Percentiles rank a stretch among this genome's conserved stretches.
phyloP scores from a whole-genome alignment of 92 coral and sea anemone genomes.

The Anthopleura xanthogrammica region DNA sequence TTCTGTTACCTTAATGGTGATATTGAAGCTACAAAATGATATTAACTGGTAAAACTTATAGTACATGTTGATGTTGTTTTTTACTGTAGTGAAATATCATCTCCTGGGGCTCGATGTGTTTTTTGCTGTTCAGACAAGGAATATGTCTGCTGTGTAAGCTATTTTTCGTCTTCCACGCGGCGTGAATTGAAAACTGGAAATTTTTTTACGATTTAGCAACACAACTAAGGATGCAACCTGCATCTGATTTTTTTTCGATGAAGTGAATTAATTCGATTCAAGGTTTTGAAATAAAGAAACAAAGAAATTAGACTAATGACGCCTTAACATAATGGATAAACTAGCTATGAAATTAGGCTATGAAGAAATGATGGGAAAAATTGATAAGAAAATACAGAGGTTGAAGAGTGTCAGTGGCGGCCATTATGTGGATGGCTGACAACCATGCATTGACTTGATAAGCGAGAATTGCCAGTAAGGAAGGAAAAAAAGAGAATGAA shows the following conservation, averaged over 20 bases:
- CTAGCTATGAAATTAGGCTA: neutral
- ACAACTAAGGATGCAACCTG: neutral
- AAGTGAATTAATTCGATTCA: neutral
- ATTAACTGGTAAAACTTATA: neutral
- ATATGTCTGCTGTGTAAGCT: neutral
- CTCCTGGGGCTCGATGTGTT: neutral
- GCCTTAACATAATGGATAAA: neutral
- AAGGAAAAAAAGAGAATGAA: neutral
- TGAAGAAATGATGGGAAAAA: neutral
- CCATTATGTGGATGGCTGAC: neutral
- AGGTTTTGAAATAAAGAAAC: neutral
- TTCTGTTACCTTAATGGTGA: neutral
- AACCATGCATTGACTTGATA: neutral
- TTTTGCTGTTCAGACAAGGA: neutral
- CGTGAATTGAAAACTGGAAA: neutral
- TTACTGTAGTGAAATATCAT: neutral
- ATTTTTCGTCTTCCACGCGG: neutral
- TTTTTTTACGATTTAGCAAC: neutral
- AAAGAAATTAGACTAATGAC: neutral
- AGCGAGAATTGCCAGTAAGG: neutral
- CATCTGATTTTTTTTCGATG: neutral
- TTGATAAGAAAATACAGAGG: neutral
- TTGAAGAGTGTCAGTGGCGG: neutral
- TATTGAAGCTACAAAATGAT: conserved; percentile 2
- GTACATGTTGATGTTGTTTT: neutral